Percentiles rank a stretch among this genome's conserved stretches.
phyloP scores from a whole-genome alignment of 2,888 invertebrate genomes.

The Hypomecis punctinalis region DNA sequence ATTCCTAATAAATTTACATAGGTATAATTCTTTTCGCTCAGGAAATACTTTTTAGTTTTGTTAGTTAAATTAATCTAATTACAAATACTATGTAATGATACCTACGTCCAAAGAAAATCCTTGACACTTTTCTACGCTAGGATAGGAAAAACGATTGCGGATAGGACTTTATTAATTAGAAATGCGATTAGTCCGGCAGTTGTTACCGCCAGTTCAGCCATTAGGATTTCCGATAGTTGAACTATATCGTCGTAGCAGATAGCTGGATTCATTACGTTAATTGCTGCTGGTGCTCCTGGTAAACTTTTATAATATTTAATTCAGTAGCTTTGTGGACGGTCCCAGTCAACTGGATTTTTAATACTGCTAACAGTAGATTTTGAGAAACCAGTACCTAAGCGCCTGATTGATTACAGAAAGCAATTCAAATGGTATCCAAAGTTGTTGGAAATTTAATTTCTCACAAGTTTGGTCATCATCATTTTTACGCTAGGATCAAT shows the following conservation, averaged over 20 bases:
- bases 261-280: constrained; percentile 18
- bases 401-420: too few species aligned
- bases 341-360: background rate
- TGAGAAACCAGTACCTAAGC: too few species aligned
- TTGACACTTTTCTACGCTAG: background rate
- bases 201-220: constrained; percentile 11
- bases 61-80: too few species aligned
- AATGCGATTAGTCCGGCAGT: constrained; percentile 20
- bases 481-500: too few species aligned
- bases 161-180: constrained; percentile 20
- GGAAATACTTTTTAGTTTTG: too few species aligned
- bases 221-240: constrained; percentile 25
- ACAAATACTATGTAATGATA: background rate
- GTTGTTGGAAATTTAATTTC: too few species aligned
- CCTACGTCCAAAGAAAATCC: background rate
- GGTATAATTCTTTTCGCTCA: too few species aligned
- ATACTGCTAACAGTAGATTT: too few species aligned
- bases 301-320: constrained; percentile 8
- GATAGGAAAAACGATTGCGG: constrained; percentile 9
- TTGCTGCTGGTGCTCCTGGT: background rate
- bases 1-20: too few species aligned
- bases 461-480: too few species aligned
- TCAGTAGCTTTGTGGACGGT: background rate
- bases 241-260: constrained; percentile 12
- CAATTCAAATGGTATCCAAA: too few species aligned